Evolutionary conservation across 1,140 invertebrate genomes (phyloP), one percentile per base, ranked within the genome.

Genomic region (Whitmania pigra): DNA sequence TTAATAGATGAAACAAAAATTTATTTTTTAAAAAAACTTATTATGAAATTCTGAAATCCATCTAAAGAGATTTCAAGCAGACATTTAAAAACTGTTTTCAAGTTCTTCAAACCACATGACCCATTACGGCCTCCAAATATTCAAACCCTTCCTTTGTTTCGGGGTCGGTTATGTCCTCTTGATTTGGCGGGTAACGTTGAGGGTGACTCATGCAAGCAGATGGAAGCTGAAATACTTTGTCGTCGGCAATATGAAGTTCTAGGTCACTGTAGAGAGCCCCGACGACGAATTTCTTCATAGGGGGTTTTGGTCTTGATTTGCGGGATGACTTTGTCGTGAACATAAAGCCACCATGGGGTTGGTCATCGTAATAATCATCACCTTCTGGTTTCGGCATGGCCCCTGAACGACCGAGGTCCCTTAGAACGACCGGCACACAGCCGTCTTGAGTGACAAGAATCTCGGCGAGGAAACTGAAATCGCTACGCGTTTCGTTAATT

Each of bases 241-340:
- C 22, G 15, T 63, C 57, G 57, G 11, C 29, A 63, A 63, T 63
- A 4, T 63, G 22, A 63, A 31, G 57, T 31, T 63, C 22, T 0
- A 63, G 57, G 57, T 63, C 29, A 63, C 22, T 22, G 57, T 63
- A 63, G 20, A 31, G 22, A 31, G 29, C 57, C 11, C 29, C 29
- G 15, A 63, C 57, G 29, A 63, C 57, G 57, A 63, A 63, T 31
- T 63, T 63, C 57, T 22, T 63, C 11, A 49, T 17, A 49, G 43
- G 43, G 11, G 43, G 11, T 49, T 49, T 49, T 49, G 43, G 43
- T 13, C 15, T 49, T 17, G 15, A 49, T 22, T 22, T 25, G 22
- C 57, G 22, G 22, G 22, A 7, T 11, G 22, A 20, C 9, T 31
- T 22, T 63, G 57, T 22, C 15, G 22, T 31, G 22, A 63, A 63